Conservation (phyloP, 2,888 invertebrate genomes). For the Metellina segmentata region DNA sequence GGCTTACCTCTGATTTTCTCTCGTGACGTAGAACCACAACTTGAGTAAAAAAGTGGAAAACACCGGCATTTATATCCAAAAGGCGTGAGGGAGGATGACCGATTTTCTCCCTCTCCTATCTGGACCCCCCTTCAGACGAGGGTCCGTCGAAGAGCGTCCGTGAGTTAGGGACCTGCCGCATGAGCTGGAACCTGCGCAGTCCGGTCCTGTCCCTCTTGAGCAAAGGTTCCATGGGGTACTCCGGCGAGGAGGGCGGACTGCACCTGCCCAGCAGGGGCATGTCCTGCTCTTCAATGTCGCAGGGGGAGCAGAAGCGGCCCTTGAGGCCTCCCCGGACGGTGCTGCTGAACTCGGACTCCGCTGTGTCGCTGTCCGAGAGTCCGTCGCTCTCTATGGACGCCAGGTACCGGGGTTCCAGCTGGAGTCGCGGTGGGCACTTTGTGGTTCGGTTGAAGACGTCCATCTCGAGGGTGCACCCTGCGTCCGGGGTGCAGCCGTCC, state of each 20-base stretch:
- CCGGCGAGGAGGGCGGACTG: conserved; percentile 73
- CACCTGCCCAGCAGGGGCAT: conserved; percentile 73
- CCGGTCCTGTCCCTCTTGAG: conserved; percentile 72
- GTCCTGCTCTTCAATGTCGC: conserved; percentile 65
- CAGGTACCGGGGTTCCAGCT: conserved; percentile 76
- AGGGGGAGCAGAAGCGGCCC: conserved; percentile 69
- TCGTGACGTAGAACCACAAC: conserved; percentile 70
- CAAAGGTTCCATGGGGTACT: conserved; percentile 74
- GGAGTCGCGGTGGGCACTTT: conserved; percentile 75
- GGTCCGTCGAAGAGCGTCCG: conserved; percentile 74
- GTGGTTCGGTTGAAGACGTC: conserved; percentile 73
- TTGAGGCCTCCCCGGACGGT: conserved; percentile 26
- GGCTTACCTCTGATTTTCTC: conserved; percentile 68
- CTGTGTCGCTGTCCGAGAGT: conserved; percentile 71
- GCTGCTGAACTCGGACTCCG: conserved; percentile 60
- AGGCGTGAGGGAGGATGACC: conserved; percentile 10
- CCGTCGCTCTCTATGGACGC: conserved; percentile 79
- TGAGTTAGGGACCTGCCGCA: conserved; percentile 70
- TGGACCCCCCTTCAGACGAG: conserved; percentile 67
- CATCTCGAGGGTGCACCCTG: conserved; percentile 74
- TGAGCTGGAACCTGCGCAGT: conserved; percentile 71
- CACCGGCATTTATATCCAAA: conserved; percentile 71
- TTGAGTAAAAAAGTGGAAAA: conserved; percentile 77
- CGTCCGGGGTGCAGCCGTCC: conserved; percentile 78
- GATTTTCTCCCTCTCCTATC: conserved; percentile 40